These are phyloP conservation scores for Dicaeum eximium DNA, from an alignment of 2,113 vertebrate species.

Conservation along the genomic window DNA sequence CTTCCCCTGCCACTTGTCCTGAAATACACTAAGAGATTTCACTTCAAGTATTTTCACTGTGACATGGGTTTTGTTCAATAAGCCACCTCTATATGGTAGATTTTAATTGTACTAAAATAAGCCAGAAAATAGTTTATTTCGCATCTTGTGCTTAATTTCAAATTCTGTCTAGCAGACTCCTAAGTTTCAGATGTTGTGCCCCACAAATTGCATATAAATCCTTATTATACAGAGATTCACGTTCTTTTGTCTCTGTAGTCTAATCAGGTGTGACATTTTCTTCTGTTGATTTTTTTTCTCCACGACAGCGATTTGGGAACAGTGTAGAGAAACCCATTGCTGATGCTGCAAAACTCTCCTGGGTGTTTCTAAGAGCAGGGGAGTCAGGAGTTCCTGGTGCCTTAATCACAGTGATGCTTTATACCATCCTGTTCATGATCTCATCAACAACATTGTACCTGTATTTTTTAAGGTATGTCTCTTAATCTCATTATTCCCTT, in stretches of 20 bases:
- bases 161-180: neutral
- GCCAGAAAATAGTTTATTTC: neutral
- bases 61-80: neutral
- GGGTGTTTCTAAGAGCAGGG: constrained; percentile 80
- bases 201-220: neutral
- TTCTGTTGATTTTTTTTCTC: neutral
- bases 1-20: neutral
- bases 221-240: neutral
- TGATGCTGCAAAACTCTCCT: constrained; percentile 91
- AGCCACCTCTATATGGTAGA: neutral
- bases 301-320: constrained; percentile 74
- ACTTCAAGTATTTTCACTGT: neutral
- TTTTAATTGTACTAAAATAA: neutral
- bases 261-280: neutral
- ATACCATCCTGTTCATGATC: constrained; percentile 77
- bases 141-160: neutral
- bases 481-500: neutral
- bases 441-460: constrained; percentile 79
- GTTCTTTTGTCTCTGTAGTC: neutral
- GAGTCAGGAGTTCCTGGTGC: constrained; percentile 79
- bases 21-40: neutral
- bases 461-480: constrained; percentile 86
- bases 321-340: constrained; percentile 79
- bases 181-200: neutral
- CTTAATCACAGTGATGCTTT: constrained; percentile 83